Evolutionary conservation across 2,797 vertebrate species (phyloP).

Genomic region (Champsocephalus gunnari): DNA sequence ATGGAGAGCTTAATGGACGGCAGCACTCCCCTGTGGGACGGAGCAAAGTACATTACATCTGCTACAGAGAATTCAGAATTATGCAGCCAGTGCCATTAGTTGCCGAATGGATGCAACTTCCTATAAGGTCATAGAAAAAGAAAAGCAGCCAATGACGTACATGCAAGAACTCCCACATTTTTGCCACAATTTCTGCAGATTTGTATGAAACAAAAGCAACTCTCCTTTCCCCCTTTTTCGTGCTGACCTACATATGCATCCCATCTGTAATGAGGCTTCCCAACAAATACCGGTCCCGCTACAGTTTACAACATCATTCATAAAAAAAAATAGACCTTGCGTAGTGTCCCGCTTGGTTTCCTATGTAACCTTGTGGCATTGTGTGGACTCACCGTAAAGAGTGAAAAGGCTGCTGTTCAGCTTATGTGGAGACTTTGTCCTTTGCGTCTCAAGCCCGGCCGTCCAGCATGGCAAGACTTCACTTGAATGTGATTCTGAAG

Average conservation of each 20-base stretch:
- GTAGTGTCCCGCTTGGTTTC: not conserved
- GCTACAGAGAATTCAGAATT: slow-evolving; percentile 27
- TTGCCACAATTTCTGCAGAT: not conserved
- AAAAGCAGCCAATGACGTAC: slow-evolving; percentile 14
- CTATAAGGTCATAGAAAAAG: not conserved
- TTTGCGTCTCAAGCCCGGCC: slow-evolving; percentile 70
- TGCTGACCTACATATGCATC: slow-evolving; percentile 76
- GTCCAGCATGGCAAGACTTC: slow-evolving; percentile 82
- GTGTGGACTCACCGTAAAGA: slow-evolving; percentile 71
- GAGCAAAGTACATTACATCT: slow-evolving; percentile 25
- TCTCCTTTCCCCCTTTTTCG: slow-evolving; percentile 74
- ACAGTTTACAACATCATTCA: slow-evolving; percentile 9
- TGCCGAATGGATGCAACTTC: slow-evolving; percentile 21
- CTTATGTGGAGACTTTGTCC: slow-evolving; percentile 66
- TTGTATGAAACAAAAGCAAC: slow-evolving; percentile 8
- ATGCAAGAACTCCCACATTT: not conserved
- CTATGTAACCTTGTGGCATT: slow-evolving; percentile 40
- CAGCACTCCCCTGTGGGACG: slow-evolving; percentile 32
- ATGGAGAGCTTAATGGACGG: slow-evolving; percentile 58
- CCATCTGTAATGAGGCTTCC: slow-evolving; percentile 42
- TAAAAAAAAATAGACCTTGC: not conserved
- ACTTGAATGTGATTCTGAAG: slow-evolving; percentile 42
- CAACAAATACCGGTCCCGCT: slow-evolving; percentile 8
- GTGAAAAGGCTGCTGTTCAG: slow-evolving; percentile 45
- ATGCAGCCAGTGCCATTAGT: slow-evolving; percentile 18